Percentiles rank a stretch among this genome's conserved stretches.
Evolutionary conservation across 2,113 vertebrate species (phyloP).

Genomic region (Clarias batrachus): DNA sequence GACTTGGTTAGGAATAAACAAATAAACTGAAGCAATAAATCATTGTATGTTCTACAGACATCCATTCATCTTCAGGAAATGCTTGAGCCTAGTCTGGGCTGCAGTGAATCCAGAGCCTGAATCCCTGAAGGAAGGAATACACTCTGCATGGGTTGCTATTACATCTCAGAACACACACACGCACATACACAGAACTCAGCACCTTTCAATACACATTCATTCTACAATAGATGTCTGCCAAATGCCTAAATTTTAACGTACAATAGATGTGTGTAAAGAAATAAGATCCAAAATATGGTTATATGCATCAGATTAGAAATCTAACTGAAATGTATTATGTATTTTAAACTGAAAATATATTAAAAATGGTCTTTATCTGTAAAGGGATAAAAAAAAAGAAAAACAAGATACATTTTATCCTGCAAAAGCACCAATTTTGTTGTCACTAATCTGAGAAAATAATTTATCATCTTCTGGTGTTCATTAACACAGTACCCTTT

Average conservation of each 20-base stretch:
- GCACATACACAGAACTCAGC: no score
- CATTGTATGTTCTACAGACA: background rate
- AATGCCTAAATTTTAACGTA: no score
- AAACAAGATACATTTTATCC: background rate
- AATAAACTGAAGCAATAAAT: background rate
- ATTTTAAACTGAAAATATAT: slow-evolving; percentile 20
- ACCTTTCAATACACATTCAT: background rate
- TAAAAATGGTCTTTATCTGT: slow-evolving; percentile 25
- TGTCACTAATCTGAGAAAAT: slow-evolving; percentile 26
- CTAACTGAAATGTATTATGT: background rate
- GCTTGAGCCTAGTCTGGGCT: background rate
- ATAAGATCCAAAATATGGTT: background rate
- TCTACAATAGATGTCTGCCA: background rate
- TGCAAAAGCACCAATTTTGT: background rate
- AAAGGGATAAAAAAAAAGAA: background rate
- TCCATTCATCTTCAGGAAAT: background rate
- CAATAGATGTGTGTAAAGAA: background rate
- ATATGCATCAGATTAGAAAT: background rate
- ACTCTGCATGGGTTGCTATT: background rate
- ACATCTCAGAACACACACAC: background rate
- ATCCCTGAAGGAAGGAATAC: background rate
- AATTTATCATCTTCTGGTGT: slow-evolving; percentile 1
- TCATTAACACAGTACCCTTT: slow-evolving; percentile 1
- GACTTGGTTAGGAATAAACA: background rate
- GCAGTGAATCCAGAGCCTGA: background rate